phyloP scores from a whole-genome alignment of 2,113 vertebrate genomes.

The Apodemus speciosus region DNA sequence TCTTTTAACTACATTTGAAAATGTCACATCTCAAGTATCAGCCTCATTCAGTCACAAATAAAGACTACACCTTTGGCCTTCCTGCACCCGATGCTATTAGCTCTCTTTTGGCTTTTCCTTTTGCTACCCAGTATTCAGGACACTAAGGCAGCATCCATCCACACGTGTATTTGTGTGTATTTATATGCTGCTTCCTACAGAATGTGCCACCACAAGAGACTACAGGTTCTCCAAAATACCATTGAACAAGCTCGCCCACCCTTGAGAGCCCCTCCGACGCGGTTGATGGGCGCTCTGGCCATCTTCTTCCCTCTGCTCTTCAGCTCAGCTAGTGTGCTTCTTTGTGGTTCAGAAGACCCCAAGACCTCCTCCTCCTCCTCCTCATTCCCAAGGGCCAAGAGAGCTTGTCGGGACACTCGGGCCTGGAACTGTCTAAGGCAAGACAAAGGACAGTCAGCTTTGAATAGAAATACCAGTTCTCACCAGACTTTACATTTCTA shows the following conservation, averaged over 20 bases:
- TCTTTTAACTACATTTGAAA: conserved; percentile 43
- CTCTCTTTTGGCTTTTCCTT: conserved; percentile 53
- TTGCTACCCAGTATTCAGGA: conserved; percentile 53
- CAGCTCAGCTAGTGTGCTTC: conserved; percentile 90
- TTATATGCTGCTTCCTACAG: conserved; percentile 41
- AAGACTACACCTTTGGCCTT: neutral
- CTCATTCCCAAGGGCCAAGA: conserved; percentile 87
- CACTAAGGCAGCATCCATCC: conserved; percentile 25
- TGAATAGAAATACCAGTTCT: conserved; percentile 6
- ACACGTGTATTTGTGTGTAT: conserved; percentile 24
- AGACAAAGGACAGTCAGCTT: neutral
- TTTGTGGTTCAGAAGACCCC: conserved; percentile 84
- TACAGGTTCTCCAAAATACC: conserved; percentile 7
- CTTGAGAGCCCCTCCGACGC: conserved; percentile 87
- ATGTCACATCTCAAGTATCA: conserved; percentile 6
- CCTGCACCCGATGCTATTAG: neutral
- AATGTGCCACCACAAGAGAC: conserved; percentile 42
- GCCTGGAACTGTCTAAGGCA: conserved; percentile 92
- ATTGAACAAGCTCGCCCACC: conserved; percentile 87
- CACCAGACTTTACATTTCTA: conserved; percentile 21
- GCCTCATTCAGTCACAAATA: conserved; percentile 29
- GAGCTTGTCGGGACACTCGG: conserved; percentile 91
- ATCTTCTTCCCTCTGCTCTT: conserved; percentile 94
- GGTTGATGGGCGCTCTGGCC: conserved; percentile 88
- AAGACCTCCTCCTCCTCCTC: conserved; percentile 68